These are phyloP conservation scores for Oreochromis aureus DNA, from an alignment of 2,113 vertebrate genomes.

Conservation along the genomic window DNA sequence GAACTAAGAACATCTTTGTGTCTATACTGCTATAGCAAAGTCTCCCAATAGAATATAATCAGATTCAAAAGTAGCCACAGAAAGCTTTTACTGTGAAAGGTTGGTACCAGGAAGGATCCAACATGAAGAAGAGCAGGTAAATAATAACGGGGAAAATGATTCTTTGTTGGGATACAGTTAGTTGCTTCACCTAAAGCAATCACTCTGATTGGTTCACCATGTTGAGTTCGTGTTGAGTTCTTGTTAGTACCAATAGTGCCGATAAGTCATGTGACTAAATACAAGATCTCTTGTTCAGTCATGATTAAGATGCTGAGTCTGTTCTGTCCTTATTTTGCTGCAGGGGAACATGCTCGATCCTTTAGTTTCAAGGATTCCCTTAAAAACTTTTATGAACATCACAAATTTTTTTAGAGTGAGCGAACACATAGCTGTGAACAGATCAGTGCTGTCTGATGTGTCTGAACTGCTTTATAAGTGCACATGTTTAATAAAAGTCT, in stretches of 20 bases:
- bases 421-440: background rate
- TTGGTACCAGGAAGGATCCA: background rate
- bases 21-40: background rate
- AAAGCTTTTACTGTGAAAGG: background rate
- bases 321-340: background rate
- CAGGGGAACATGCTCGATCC: background rate
- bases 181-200: fast-evolving
- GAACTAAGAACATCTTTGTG: background rate
- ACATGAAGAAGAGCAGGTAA: background rate
- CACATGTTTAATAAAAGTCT: background rate
- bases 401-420: background rate
- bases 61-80: background rate
- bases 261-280: background rate
- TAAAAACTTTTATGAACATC: background rate
- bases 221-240: background rate
- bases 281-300: background rate
- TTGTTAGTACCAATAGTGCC: background rate
- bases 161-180: background rate
- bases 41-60: fast-evolving
- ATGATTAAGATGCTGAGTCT: background rate
- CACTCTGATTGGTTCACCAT: background rate
- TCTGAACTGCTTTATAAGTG: background rate
- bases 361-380: background rate
- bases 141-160: fast-evolving
- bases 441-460: background rate